Conservation (phyloP, 2,888 invertebrate species). For the Tyria jacobaeae region DNA sequence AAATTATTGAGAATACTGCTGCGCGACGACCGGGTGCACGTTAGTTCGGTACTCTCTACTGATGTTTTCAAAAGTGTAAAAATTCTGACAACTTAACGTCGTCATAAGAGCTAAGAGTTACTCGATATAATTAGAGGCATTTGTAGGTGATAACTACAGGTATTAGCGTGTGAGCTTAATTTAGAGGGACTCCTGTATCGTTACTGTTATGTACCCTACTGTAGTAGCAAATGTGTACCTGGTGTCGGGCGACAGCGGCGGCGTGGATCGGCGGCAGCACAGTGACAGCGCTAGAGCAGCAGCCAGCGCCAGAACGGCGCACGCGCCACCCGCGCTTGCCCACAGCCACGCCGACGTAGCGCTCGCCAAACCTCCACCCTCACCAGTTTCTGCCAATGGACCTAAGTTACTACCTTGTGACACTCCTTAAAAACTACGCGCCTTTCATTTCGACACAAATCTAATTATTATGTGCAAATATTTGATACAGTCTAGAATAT, state of each 20-base stretch:
- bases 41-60: no score
- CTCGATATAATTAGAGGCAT: no score
- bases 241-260: constrained; percentile 71
- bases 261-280: constrained; percentile 73
- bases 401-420: neutral
- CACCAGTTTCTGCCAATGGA: constrained; percentile 60
- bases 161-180: no score
- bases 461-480: neutral
- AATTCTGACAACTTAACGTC: no score
- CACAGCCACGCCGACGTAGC: constrained; percentile 82
- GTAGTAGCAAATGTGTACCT: neutral
- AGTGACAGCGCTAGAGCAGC: constrained; percentile 79
- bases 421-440: neutral
- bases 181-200: no score
- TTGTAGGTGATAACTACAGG: no score
- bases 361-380: constrained; percentile 70
- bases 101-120: no score
- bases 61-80: no score
- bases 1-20: no score
- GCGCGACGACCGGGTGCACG: no score
- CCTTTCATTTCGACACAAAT: no score
- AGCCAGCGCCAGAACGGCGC: constrained; percentile 79
- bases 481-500: no score
- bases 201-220: neutral
- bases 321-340: constrained; percentile 80